phyloP scores from a whole-genome alignment of 2,888 invertebrate genomes.

The Scotopteryx bipunctaria region DNA sequence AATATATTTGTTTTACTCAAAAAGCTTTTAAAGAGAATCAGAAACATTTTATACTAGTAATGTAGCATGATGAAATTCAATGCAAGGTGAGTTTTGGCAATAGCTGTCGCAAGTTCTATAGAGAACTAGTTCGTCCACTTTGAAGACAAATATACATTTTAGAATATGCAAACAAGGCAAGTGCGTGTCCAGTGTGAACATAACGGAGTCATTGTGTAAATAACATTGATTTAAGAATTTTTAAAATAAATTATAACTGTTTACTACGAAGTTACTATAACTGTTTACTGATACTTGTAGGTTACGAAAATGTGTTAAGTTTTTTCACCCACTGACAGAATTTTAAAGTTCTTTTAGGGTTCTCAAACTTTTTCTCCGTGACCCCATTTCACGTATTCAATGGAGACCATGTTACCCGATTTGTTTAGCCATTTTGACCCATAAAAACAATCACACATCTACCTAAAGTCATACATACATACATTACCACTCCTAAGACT shows the following conservation, averaged over 20 bases:
- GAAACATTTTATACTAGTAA: background rate
- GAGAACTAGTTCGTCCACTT: background rate
- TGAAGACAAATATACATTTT: constrained; percentile 4
- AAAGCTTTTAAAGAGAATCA: too few relatives aligned
- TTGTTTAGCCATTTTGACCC: too few relatives aligned
- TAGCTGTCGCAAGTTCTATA: background rate
- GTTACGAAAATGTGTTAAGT: constrained; percentile 5
- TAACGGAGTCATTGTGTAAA: constrained; percentile 1
- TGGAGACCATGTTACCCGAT: too few relatives aligned
- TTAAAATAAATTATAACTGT: too few relatives aligned
- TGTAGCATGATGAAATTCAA: background rate
- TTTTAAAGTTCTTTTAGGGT: background rate
- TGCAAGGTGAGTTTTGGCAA: background rate
- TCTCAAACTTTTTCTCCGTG: background rate
- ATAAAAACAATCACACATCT: too few relatives aligned
- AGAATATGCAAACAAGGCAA: too few relatives aligned
- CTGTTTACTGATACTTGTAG: background rate
- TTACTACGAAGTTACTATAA: too few relatives aligned
- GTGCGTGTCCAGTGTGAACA: background rate
- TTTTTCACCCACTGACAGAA: constrained; percentile 8
- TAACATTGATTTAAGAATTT: too few relatives aligned
- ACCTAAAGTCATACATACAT: too few relatives aligned
- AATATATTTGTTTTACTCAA: too few relatives aligned
- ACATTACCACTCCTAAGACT: too few relatives aligned
- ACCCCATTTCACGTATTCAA: too few relatives aligned